Evolutionary conservation across 1,140 invertebrate genomes (phyloP), one percentile per base, ranked within the genome.

Genomic region (Harlomillsia oculata): DNA sequence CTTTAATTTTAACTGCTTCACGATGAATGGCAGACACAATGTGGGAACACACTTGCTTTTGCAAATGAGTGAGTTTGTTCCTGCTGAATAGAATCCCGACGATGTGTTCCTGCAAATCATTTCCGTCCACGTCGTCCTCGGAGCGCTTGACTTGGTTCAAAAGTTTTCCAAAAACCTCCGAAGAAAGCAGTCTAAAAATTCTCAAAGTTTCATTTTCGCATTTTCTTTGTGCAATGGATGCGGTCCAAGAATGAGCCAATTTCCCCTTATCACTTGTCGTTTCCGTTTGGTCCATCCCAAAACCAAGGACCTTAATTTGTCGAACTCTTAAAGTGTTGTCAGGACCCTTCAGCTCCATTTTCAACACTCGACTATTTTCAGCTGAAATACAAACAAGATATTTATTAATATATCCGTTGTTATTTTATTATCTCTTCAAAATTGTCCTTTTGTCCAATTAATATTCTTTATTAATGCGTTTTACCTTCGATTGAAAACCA

Each of bases 31-130:
- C 91, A 67, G 87, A 82, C 9, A 97, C 90, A 54, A 97, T 96
- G 69, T 97, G 92, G 0, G 84, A 79, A 69, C 89, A 92, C 11
- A 93, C 90, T 78, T 96, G 92, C 74, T 90, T 92, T 70, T 97
- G 94, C 23, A 97, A 75, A 68, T 94, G 87, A 0, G 90, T 95
- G 1, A 97, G 74, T 71, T 95, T 95, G 68, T 87, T 92, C 40
- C 90, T 79, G 63, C 89, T 92, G 72, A 97, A 97, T 14, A 97
- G 74, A 63, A 97, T 97, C 46, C 92, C 92, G 18, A 97, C 93
- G 80, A 97, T 93, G 67, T 97, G 92, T 70, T 97, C 92, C 18
- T 91, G 82, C 0, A 97, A 74, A 71, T 97, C 90, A 54, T 86
- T 87, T 67, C 85, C 66, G 60, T 79, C 76, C 53, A 79, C 75